Percentiles rank a stretch among this genome's conserved stretches.
Conservation (phyloP, 2,113 vertebrate genomes). For the Halcyon senegalensis region DNA sequence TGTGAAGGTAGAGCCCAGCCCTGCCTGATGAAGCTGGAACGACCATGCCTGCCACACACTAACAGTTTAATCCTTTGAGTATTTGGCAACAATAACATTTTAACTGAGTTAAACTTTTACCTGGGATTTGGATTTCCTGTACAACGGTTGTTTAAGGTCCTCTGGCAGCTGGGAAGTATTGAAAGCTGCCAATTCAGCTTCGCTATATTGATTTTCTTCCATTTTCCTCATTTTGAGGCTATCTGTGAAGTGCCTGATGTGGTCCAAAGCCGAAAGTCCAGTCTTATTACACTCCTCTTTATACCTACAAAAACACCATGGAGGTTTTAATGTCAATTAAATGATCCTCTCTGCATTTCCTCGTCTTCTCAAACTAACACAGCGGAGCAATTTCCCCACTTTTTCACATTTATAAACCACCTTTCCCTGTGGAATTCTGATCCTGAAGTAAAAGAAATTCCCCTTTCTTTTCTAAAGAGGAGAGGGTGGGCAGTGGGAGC, state of each 20-base stretch:
- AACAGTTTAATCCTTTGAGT: neutral
- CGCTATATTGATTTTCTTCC: conserved; percentile 90
- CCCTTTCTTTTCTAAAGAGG: neutral
- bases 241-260: conserved; percentile 95
- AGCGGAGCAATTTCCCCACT: neutral
- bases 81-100: conserved; percentile 20
- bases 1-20: neutral
- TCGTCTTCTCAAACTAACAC: neutral
- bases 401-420: neutral
- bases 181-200: conserved; percentile 85
- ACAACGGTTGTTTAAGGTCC: conserved; percentile 93
- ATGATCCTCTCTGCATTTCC: accelerated
- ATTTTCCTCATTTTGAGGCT: conserved; percentile 90
- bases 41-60: neutral
- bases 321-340: neutral
- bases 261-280: conserved; percentile 93
- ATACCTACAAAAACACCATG: conserved; percentile 77
- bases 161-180: conserved; percentile 86
- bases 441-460: neutral
- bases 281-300: conserved; percentile 88
- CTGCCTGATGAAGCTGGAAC: neutral
- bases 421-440: neutral
- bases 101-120: conserved; percentile 75
- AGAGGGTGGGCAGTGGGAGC: neutral
- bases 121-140: conserved; percentile 99